Percentiles rank a stretch among this genome's conserved stretches.
phyloP scores from a whole-genome alignment of 2,113 vertebrate species.

The Chelonoidis abingdonii region DNA sequence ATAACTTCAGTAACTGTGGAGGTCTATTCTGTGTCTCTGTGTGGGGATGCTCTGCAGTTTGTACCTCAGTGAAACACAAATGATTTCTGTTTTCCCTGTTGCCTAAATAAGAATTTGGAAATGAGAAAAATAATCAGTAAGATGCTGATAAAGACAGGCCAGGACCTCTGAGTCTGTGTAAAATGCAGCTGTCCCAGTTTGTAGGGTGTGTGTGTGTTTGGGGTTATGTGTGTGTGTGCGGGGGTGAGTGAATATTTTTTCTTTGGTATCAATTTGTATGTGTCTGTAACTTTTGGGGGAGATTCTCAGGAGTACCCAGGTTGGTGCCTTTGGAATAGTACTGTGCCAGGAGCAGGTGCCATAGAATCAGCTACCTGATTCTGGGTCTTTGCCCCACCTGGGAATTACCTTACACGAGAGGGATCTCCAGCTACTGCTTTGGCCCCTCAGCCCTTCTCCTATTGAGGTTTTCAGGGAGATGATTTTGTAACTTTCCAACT shows the following conservation, averaged over 20 bases:
- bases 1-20: neutral
- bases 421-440: neutral
- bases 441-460: neutral
- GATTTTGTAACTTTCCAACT: neutral
- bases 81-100: neutral
- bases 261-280: neutral
- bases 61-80: neutral
- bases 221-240: neutral
- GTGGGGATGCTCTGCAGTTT: neutral
- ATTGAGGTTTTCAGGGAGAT: neutral
- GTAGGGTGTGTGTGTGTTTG: neutral
- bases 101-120: neutral
- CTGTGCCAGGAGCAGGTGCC: neutral
- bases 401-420: neutral
- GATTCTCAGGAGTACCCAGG: neutral
- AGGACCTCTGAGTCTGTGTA: neutral
- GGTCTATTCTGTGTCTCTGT: neutral
- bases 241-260: neutral
- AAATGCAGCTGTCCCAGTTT: neutral
- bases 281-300: neutral
- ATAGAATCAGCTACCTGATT: neutral
- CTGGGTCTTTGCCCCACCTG: neutral
- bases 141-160: neutral
- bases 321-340: neutral
- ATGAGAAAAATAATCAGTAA: neutral